phyloP scores from a whole-genome alignment of 2,797 vertebrate genomes.

The Lagodon rhomboides region DNA sequence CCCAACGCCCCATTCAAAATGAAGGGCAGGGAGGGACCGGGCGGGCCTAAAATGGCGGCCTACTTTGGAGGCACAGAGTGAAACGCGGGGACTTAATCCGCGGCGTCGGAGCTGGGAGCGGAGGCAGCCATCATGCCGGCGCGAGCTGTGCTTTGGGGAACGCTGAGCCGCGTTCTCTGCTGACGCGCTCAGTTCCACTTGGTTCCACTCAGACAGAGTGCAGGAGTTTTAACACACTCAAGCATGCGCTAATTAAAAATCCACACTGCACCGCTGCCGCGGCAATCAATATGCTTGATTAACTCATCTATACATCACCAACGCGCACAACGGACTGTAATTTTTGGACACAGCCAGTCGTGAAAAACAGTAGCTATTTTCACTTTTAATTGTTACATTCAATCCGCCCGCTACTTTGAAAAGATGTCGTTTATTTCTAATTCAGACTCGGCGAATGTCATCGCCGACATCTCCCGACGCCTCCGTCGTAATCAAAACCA shows the following conservation, averaged over 20 bases:
- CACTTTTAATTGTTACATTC: conserved; percentile 7
- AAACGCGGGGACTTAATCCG: conserved; percentile 53
- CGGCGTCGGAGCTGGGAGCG: conserved; percentile 37
- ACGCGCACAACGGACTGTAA: conserved; percentile 32
- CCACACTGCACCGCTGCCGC: conserved; percentile 74
- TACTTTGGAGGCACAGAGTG: conserved; percentile 34
- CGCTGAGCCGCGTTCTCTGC: conserved; percentile 55
- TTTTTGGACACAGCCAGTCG: conserved; percentile 28
- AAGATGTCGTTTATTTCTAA: conserved; percentile 12
- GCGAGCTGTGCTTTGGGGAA: conserved; percentile 13
- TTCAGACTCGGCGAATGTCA: neutral
- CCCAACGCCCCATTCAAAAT: conserved; percentile 56
- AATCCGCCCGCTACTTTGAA: neutral
- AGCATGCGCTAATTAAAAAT: conserved; percentile 86
- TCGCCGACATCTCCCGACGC: neutral
- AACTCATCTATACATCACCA: conserved; percentile 82
- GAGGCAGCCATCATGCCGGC: conserved; percentile 23
- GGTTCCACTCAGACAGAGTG: conserved; percentile 80
- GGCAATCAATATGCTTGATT: conserved; percentile 84
- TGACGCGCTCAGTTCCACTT: conserved; percentile 80
- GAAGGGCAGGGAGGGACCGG: conserved; percentile 50
- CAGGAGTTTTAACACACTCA: conserved; percentile 82
- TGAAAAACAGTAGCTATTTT: conserved; percentile 7
- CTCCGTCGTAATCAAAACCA: conserved; percentile 23
- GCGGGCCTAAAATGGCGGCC: conserved; percentile 70